Evolutionary conservation across 1,140 invertebrate species (phyloP).

Genomic region (Zeugodacus cucurbitae): DNA sequence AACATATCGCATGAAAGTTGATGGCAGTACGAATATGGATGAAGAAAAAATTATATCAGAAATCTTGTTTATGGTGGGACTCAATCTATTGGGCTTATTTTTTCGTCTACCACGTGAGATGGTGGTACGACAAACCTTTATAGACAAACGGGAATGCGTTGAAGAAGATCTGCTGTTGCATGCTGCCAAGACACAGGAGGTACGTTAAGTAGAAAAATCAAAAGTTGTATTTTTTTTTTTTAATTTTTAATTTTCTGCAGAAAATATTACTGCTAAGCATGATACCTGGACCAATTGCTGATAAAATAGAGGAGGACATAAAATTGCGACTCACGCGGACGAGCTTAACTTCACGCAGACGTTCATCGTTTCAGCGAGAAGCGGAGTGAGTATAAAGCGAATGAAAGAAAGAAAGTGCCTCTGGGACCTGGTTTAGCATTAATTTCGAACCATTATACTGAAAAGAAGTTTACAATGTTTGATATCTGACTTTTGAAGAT

Average conservation of each 20-base stretch:
- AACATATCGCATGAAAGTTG: slow-evolving; percentile 71
- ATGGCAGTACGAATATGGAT: slow-evolving; percentile 65
- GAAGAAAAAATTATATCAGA: slow-evolving; percentile 70
- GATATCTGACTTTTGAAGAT: too few relatives aligned
- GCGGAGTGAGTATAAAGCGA: neutral
- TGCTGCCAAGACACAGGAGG: slow-evolving; percentile 87
- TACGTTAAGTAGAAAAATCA: slow-evolving; percentile 56
- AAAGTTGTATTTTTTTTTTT: neutral
- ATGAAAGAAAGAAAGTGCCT: too few relatives aligned
- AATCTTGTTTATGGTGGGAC: slow-evolving; percentile 78
- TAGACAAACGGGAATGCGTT: slow-evolving; percentile 86
- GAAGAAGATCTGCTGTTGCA: slow-evolving; percentile 84
- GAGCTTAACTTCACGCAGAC: neutral
- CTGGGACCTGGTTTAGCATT: too few relatives aligned
- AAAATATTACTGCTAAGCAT: slow-evolving; percentile 88
- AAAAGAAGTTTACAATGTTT: too few relatives aligned
- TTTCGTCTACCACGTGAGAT: slow-evolving; percentile 90
- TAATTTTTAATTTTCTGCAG: slow-evolving; percentile 67
- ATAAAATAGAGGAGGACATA: slow-evolving; percentile 81
- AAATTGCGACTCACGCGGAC: slow-evolving; percentile 68
- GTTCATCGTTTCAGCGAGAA: neutral
- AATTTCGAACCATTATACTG: too few relatives aligned
- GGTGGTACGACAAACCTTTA: slow-evolving; percentile 84
- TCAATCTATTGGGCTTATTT: slow-evolving; percentile 85
- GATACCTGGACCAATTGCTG: slow-evolving; percentile 85